phyloP scores from a whole-genome alignment of 35 echinoderm and acorn worm species.

The Stichopus chloronotus region DNA sequence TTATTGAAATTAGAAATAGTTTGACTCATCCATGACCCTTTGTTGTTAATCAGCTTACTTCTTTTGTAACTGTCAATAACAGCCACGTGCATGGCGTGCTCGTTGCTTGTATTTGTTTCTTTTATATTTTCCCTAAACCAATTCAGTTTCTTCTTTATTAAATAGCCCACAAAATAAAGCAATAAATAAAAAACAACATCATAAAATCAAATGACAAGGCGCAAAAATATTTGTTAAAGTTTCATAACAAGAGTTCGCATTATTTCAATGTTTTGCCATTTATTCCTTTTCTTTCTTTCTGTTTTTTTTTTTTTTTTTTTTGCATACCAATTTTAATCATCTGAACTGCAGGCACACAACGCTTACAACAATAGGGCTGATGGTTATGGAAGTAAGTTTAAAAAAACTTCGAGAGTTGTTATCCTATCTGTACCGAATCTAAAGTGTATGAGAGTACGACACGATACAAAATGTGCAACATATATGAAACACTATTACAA shows the following conservation, averaged over 20 bases:
- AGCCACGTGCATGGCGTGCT: too few species aligned
- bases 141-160: too few species aligned
- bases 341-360: slow-evolving; percentile 79
- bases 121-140: too few species aligned
- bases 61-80: too few species aligned
- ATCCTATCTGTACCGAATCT: background rate
- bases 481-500: background rate
- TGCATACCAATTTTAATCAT: background rate
- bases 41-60: too few species aligned
- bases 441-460: too few species aligned
- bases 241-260: background rate
- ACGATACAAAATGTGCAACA: too few species aligned
- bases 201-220: background rate
- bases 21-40: too few species aligned
- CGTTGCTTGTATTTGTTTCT: too few species aligned
- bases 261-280: background rate
- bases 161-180: too few species aligned
- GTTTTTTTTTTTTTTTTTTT: background rate
- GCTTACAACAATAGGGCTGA: slow-evolving; percentile 89
- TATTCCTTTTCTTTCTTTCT: background rate
- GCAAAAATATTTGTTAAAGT: background rate
- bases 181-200: too few species aligned
- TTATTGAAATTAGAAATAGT: too few species aligned
- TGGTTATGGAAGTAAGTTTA: slow-evolving; percentile 83
- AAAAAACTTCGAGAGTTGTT: background rate